Evolutionary conservation across 2,888 invertebrate species (phyloP).

Genomic region (Drosophila mercatorum): DNA sequence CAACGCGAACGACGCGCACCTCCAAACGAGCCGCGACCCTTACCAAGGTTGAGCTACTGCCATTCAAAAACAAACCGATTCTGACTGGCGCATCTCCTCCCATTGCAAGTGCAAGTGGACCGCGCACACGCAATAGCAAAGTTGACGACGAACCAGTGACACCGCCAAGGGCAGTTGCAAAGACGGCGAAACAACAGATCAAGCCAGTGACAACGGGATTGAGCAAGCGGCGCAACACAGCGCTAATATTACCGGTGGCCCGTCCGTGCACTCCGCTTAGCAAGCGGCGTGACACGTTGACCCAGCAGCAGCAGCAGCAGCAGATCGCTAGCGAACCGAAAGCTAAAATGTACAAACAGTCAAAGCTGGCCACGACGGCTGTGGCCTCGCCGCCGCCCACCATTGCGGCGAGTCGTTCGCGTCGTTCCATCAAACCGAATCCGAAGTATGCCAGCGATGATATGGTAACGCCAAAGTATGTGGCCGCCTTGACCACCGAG

Average conservation of each 20-base stretch:
- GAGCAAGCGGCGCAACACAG: slow-evolving; percentile 30
- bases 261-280: slow-evolving; percentile 11
- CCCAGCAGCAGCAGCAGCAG: slow-evolving; percentile 1
- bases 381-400: slow-evolving; percentile 69
- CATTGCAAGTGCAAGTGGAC: slow-evolving; percentile 9
- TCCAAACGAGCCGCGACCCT: slow-evolving; percentile 32
- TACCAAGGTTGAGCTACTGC: slow-evolving; percentile 17
- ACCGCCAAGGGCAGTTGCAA: neutral
- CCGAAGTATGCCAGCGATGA: slow-evolving; percentile 84
- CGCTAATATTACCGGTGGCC: slow-evolving; percentile 9
- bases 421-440: slow-evolving; percentile 84
- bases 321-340: slow-evolving; percentile 27
- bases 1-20: slow-evolving; percentile 27
- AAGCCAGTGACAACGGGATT: slow-evolving; percentile 15
- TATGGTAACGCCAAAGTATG: slow-evolving; percentile 81
- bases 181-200: slow-evolving; percentile 2
- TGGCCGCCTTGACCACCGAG: slow-evolving; percentile 45
- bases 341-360: slow-evolving; percentile 62
- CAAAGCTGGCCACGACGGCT: slow-evolving; percentile 25
- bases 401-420: slow-evolving; percentile 82
- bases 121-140: slow-evolving; percentile 33
- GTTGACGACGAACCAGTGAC: neutral
- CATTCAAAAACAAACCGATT: neutral
- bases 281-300: slow-evolving; percentile 20
- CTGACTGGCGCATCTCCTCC: neutral